These are phyloP conservation scores for Ursus arctos DNA, from an alignment of 2,113 vertebrate genomes.

Conservation along the genomic window DNA sequence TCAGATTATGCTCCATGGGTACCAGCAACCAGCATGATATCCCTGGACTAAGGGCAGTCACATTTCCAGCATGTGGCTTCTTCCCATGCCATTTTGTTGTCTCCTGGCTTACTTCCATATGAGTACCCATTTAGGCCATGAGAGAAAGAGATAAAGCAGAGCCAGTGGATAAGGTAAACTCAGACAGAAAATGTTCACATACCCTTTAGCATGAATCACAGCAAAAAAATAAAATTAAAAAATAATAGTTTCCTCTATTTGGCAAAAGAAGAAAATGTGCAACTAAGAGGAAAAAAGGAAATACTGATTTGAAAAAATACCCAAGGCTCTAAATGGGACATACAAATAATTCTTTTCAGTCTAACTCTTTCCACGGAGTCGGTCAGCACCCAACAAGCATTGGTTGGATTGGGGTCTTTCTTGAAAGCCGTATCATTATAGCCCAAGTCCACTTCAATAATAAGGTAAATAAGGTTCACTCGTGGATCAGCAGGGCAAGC, in stretches of 20 bases:
- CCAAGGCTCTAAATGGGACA: neutral
- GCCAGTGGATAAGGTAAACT: neutral
- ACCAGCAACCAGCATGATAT: neutral
- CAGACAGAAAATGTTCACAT: neutral
- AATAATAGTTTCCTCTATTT: neutral
- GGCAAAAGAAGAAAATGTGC: neutral
- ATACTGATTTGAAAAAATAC: neutral
- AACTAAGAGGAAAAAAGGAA: neutral
- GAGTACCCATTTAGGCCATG: neutral
- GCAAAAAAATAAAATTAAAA: neutral
- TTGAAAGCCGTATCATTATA: neutral
- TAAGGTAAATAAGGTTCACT: conserved; percentile 27
- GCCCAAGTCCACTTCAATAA: neutral
- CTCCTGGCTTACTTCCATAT: neutral
- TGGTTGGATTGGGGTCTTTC: neutral
- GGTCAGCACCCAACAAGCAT: neutral
- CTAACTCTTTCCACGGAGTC: neutral
- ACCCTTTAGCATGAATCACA: neutral
- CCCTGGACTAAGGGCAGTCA: neutral
- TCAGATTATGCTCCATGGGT: neutral
- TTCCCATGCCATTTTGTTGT: neutral
- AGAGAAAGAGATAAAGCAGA: conserved; percentile 10
- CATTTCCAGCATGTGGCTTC: neutral
- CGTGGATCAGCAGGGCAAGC: neutral
- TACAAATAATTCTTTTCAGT: neutral